Evolutionary conservation across 1,140 invertebrate species (phyloP).

Genomic region (Vollenhovia emeryi): DNA sequence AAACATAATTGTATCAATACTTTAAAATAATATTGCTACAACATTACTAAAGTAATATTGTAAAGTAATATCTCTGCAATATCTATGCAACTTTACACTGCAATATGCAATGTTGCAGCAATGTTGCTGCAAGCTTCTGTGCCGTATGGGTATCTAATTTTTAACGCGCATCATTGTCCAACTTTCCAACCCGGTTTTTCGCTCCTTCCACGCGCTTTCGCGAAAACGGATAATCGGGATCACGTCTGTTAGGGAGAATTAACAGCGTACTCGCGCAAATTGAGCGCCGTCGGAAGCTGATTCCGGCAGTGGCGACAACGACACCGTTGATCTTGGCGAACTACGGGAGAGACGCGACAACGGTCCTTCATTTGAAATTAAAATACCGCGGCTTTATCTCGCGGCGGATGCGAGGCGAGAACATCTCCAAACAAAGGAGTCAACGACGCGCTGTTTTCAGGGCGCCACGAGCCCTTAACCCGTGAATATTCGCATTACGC

Average conservation of each 20-base stretch:
- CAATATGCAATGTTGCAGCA: no score
- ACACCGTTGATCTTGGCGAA: slow-evolving; percentile 22
- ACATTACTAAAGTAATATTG: no score
- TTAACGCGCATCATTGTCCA: not conserved
- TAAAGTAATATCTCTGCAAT: no score
- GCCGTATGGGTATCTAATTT: no score
- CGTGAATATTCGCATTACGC: slow-evolving; percentile 34
- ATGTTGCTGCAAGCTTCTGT: no score
- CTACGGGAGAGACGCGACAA: not conserved
- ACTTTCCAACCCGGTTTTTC: not conserved
- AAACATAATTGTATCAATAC: no score
- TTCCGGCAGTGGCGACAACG: not conserved
- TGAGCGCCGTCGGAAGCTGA: slow-evolving; percentile 2
- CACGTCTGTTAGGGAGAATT: slow-evolving; percentile 26
- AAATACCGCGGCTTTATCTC: slow-evolving; percentile 54
- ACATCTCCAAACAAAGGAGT: slow-evolving; percentile 39
- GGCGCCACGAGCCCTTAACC: slow-evolving; percentile 26
- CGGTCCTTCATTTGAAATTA: slow-evolving; percentile 52
- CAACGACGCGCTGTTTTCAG: slow-evolving; percentile 51
- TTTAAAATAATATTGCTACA: no score
- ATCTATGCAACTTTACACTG: no score
- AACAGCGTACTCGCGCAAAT: slow-evolving; percentile 38
- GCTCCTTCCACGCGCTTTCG: no score
- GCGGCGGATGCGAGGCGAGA: slow-evolving; percentile 18
- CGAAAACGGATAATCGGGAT: slow-evolving; percentile 26